Percentiles rank a stretch among this genome's conserved stretches.
Conservation (phyloP, 2,888 invertebrate species). For the Creontiades dilutus region DNA sequence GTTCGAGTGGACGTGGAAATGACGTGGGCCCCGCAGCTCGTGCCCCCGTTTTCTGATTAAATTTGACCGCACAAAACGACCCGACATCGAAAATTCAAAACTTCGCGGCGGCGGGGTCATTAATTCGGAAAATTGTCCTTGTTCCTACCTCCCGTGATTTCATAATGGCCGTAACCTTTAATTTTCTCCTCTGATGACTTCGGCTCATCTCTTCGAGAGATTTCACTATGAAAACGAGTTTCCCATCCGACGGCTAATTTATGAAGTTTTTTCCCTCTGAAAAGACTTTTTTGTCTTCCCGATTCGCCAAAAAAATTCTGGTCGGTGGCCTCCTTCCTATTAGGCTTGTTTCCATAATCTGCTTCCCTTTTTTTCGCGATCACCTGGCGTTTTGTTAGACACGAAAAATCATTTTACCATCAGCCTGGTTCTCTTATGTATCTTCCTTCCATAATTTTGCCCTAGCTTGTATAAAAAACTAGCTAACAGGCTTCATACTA, state of each 20-base stretch:
- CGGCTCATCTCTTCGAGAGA: not conserved
- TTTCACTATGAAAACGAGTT: conserved; percentile 17
- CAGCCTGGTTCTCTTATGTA: not conserved
- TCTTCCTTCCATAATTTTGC: too few relatives aligned
- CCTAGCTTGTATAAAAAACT: too few relatives aligned
- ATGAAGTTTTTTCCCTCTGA: conserved; percentile 4
- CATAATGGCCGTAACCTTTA: conserved; percentile 20
- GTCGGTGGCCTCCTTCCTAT: not conserved
- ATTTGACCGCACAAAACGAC: conserved; percentile 39
- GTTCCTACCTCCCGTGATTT: not conserved
- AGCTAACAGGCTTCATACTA: too few relatives aligned
- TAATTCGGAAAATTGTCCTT: conserved; percentile 1
- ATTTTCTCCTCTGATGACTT: conserved; percentile 39
- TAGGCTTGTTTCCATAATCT: conserved; percentile 22
- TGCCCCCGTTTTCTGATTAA: not conserved
- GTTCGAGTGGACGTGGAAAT: not conserved
- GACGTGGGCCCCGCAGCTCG: not conserved
- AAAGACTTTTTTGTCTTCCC: not conserved
- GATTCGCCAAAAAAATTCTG: not conserved
- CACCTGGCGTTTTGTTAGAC: not conserved
- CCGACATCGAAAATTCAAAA: not conserved
- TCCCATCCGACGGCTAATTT: not conserved
- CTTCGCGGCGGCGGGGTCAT: not conserved
- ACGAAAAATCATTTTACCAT: not conserved
- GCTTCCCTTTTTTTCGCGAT: not conserved